Base-by-base conservation (phyloP, 2,888 invertebrate genomes). In the Aplocera efformata region DNA sequence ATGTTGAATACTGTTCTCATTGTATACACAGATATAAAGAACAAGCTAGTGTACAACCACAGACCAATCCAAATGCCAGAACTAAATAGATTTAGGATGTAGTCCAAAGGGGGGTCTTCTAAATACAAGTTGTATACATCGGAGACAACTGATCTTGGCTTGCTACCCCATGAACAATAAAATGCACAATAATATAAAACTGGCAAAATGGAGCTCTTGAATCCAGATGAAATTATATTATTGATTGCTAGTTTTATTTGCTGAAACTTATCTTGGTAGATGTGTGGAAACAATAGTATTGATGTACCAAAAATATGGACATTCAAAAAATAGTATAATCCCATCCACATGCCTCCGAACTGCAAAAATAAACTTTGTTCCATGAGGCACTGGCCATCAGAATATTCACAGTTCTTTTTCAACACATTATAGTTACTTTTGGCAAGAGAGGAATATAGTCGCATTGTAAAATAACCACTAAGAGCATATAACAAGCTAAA, bases 1-100 rank as follows among this genome's bases (percentile, higher is more conserved):
- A 94, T 89, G 52, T 92, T 91, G 55, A 94, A 94, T 40, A 94
- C 88, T 31, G 92, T 86, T 60, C 90, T 90, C 91, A 94, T 93
- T 4, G 91, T 88, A 59, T 92, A 91, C 73, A 94, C 91, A 29
- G 92, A 93, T 48, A 93, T 88, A 38, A 92, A 86, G 57, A 94
- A 94, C 42, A 94, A 83, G 23, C 92, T 89, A 5, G 91, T 89
- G 50, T 94, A 91, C 30, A 94, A 79, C 93, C 93, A 94, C 1
- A 91, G 78, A 29, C 92, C 92, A 48, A 93, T 82, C 57, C 92
- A 74, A 56, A 93, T 72, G 7, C 86, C 79, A 17, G 89, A 70
- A 22, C 72, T 70, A 6, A 90, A 43, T 17, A 91, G 58, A 52
- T 85, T 88, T 3, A 86, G 58, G 21, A 91, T 51, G 46, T 80